Conservation (phyloP, 1,140 invertebrate species). For the Octopus sinensis region DNA sequence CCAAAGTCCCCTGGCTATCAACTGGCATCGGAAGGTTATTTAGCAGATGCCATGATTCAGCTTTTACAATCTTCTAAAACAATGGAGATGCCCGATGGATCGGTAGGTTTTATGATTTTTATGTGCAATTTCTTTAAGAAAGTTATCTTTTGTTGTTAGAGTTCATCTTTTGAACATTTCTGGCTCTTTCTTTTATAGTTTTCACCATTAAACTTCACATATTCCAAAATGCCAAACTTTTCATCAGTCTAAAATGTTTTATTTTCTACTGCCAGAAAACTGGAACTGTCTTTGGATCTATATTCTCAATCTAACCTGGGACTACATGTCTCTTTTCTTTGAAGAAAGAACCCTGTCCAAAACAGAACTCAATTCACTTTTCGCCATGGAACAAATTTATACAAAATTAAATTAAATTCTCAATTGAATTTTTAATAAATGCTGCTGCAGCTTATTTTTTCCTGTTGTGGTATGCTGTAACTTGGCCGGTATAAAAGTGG, state of each 20-base stretch:
- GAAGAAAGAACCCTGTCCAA: no score
- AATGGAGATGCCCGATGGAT: slow-evolving; percentile 37
- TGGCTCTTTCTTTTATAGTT: neutral
- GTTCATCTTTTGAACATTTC: neutral
- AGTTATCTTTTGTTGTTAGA: neutral
- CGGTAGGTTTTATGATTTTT: slow-evolving; percentile 31
- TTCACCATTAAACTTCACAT: neutral
- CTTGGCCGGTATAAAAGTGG: no score
- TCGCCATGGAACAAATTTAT: no score
- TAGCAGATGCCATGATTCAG: slow-evolving; percentile 38
- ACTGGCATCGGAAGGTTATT: slow-evolving; percentile 43
- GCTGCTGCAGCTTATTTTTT: no score
- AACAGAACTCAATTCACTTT: no score
- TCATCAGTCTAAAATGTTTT: neutral
- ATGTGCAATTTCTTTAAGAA: neutral
- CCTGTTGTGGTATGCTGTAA: no score
- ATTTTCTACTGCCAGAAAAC: neutral
- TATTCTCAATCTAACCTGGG: no score
- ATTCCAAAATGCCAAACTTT: neutral
- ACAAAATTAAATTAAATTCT: no score
- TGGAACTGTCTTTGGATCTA: no score
- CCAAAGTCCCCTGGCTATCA: slow-evolving; percentile 41
- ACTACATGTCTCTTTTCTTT: no score
- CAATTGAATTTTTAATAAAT: no score
- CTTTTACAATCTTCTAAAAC: slow-evolving; percentile 35